Percentiles rank a stretch among this genome's conserved stretches.
phyloP scores from a whole-genome alignment of 2,888 invertebrate genomes.

The Polydrusus cervinus region DNA sequence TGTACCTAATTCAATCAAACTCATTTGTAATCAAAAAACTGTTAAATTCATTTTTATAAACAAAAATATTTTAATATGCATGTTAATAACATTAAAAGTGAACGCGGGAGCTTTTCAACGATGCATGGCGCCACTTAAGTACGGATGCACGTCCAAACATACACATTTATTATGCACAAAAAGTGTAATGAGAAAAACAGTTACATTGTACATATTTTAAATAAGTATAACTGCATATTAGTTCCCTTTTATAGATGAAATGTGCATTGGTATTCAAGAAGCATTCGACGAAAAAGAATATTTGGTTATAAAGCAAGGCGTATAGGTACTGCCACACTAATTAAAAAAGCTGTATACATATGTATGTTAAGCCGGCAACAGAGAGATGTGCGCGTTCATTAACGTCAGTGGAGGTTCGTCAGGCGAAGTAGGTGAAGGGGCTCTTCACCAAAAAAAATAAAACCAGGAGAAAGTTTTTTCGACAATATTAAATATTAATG shows the following conservation, averaged over 20 bases:
- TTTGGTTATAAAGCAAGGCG: no score
- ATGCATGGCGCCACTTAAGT: slow-evolving; percentile 36
- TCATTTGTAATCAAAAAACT: not conserved
- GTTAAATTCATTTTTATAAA: slow-evolving; percentile 11
- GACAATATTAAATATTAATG: no score
- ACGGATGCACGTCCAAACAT: slow-evolving; percentile 40
- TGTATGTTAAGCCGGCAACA: no score
- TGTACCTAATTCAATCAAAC: no score
- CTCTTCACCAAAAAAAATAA: no score
- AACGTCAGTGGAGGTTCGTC: no score
- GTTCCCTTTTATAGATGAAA: slow-evolving; percentile 9
- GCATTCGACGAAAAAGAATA: not conserved
- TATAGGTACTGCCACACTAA: no score
- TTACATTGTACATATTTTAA: slow-evolving; percentile 29
- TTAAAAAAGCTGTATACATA: no score
- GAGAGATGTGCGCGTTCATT: no score
- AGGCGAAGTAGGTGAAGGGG: no score
- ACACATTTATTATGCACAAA: slow-evolving; percentile 37
- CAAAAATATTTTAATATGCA: not conserved
- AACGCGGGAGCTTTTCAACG: slow-evolving; percentile 28
- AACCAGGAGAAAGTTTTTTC: no score
- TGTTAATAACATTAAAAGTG: slow-evolving; percentile 28
- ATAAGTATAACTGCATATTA: slow-evolving; percentile 37
- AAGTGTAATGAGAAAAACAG: slow-evolving; percentile 44
- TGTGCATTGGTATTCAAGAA: not conserved